Percentiles rank a stretch among this genome's conserved stretches.
Conservation (phyloP, 1,140 invertebrate genomes). For the Zaprionus vittiger region DNA sequence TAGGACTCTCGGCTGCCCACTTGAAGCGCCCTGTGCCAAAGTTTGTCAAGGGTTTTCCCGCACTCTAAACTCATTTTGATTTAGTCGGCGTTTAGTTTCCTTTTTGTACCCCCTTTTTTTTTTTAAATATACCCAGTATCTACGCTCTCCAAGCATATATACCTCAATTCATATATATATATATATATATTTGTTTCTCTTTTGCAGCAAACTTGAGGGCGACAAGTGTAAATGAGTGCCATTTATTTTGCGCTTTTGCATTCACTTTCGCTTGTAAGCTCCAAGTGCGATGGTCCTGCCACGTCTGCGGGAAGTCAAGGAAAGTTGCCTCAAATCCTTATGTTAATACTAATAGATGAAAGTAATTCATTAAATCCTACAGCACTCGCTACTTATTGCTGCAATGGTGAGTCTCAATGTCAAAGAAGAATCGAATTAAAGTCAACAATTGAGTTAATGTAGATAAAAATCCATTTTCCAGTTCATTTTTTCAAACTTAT, state of each 20-base stretch:
- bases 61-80: constrained; percentile 67
- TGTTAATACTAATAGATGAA: constrained; percentile 49
- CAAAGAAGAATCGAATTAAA: constrained; percentile 7
- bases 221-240: constrained; percentile 75
- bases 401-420: constrained; percentile 13
- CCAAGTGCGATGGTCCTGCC: constrained; percentile 24
- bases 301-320: constrained; percentile 24
- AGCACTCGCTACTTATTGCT: not conserved
- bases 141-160: constrained; percentile 22
- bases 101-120: constrained; percentile 55
- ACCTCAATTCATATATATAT: constrained; percentile 10
- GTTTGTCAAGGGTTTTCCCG: constrained; percentile 52
- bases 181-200: constrained; percentile 17
- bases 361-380: not conserved
- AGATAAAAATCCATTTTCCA: constrained; percentile 47
- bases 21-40: constrained; percentile 53
- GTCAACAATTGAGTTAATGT: constrained; percentile 10
- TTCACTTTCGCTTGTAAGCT: constrained; percentile 33
- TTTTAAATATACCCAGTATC: constrained; percentile 52
- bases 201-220: constrained; percentile 27
- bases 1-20: constrained; percentile 51
- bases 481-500: constrained; percentile 52
- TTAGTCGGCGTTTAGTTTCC: constrained; percentile 66
- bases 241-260: constrained; percentile 60
- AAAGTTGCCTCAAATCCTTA: constrained; percentile 14